Percentiles rank a stretch among this genome's conserved stretches.
Conservation (phyloP, 2,888 invertebrate species). For the Scrobipalpa costella region DNA sequence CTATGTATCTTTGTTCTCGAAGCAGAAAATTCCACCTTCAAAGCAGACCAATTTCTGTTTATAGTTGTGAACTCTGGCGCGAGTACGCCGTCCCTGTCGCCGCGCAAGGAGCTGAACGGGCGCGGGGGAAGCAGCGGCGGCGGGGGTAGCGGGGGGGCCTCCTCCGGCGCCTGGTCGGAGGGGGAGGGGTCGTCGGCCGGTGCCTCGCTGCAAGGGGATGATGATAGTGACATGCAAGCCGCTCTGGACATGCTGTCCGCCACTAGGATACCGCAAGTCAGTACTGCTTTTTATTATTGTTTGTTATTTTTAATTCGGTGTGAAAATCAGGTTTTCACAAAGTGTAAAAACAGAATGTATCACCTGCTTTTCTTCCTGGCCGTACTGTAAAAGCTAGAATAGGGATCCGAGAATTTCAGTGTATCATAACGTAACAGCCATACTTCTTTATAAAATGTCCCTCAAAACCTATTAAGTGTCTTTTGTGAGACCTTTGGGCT, state of each 20-base stretch:
- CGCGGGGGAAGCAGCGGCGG: conserved; percentile 57
- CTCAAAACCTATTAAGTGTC: too few species aligned
- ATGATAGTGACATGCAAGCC: conserved; percentile 85
- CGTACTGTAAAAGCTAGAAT: too few species aligned
- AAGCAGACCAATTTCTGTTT: conserved; percentile 26
- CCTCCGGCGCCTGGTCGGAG: conserved; percentile 87
- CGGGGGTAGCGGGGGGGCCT: conserved; percentile 77
- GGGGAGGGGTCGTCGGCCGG: conserved; percentile 89
- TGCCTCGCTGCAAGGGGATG: conserved; percentile 86
- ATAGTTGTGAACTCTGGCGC: conserved; percentile 72
- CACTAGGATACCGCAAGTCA: conserved; percentile 87
- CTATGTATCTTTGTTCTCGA: conserved; percentile 46
- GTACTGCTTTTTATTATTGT: background rate
- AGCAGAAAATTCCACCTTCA: conserved; percentile 43
- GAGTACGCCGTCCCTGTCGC: conserved; percentile 84
- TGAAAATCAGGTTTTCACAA: too few species aligned
- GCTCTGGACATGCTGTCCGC: conserved; percentile 87
- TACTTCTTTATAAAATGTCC: too few species aligned
- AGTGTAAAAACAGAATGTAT: too few species aligned
- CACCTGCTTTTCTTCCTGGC: too few species aligned
- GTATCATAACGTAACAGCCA: too few species aligned
- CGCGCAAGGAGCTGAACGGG: conserved; percentile 84
- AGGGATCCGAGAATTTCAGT: too few species aligned
- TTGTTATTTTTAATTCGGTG: too few species aligned
- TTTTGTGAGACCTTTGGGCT: too few species aligned